Evolutionary conservation across 1,140 invertebrate species (phyloP).

Genomic region (Zophobas morio): DNA sequence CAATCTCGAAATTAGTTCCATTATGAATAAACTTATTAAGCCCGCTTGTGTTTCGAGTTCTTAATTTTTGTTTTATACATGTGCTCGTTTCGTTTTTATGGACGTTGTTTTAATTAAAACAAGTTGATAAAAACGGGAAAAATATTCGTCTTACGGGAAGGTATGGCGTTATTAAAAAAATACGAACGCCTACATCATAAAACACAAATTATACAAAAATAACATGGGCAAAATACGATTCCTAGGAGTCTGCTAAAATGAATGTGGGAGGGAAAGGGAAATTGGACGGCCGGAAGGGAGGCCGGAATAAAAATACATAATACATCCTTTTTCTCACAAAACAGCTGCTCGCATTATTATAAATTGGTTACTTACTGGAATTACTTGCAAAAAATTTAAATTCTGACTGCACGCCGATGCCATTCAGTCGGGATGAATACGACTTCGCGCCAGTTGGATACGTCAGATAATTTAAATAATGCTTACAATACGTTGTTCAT

Average conservation of each 20-base stretch:
- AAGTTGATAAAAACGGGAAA: conserved; percentile 31
- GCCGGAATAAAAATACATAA: too few species aligned
- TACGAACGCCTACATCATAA: conserved; percentile 17
- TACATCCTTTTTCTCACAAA: too few species aligned
- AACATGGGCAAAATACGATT: conserved; percentile 30
- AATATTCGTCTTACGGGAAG: not conserved
- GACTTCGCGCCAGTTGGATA: too few species aligned
- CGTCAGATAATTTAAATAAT: too few species aligned
- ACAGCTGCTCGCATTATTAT: too few species aligned
- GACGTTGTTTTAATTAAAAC: conserved; percentile 34
- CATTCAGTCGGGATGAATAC: too few species aligned
- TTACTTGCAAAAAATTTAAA: too few species aligned
- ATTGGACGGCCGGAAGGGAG: too few species aligned
- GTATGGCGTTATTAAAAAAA: conserved; percentile 28
- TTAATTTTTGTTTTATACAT: conserved; percentile 25
- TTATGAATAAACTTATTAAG: not conserved
- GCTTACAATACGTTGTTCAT: too few species aligned
- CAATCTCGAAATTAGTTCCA: not conserved
- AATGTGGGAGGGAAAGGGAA: too few species aligned
- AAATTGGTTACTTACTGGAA: too few species aligned
- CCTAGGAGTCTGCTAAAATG: conserved; percentile 2
- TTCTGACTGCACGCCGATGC: too few species aligned
- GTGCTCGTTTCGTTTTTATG: conserved; percentile 29
- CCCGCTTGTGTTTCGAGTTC: not conserved
- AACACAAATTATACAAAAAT: conserved; percentile 37